Evolutionary conservation across 2,888 invertebrate species (phyloP).

Genomic region (Encarsia formosa): DNA sequence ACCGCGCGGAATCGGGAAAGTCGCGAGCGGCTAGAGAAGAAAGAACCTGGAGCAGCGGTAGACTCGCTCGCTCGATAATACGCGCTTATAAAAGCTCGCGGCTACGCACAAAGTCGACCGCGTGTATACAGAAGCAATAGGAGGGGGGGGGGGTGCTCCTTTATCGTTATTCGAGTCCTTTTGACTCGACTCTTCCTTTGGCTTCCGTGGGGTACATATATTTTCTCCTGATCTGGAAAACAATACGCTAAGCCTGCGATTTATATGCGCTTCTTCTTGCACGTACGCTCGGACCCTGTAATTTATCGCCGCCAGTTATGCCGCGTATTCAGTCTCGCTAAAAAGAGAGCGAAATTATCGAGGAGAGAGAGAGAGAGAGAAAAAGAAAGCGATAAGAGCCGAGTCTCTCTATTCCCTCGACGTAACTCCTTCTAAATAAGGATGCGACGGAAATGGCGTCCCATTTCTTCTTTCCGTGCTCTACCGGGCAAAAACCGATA

Average conservation of each 20-base stretch:
- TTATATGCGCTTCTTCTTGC: slow-evolving; percentile 50
- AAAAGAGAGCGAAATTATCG: no score
- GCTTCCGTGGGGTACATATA: slow-evolving; percentile 41
- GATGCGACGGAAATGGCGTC: slow-evolving; percentile 46
- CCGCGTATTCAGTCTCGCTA: no score
- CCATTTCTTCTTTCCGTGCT: slow-evolving; percentile 39
- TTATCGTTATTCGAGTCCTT: slow-evolving; percentile 34
- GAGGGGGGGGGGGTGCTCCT: slow-evolving; percentile 15
- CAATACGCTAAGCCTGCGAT: slow-evolving; percentile 49
- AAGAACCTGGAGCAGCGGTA: no score
- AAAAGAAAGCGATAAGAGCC: slow-evolving; percentile 6
- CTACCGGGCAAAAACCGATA: slow-evolving; percentile 16
- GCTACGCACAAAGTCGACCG: slow-evolving; percentile 34
- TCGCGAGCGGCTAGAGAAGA: slow-evolving; percentile 1
- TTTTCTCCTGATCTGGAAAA: slow-evolving; percentile 52
- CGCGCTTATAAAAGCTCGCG: slow-evolving; percentile 16
- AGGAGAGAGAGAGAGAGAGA: slow-evolving; percentile 1
- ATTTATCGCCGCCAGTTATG: no score
- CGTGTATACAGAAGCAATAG: not conserved
- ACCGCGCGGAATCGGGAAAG: not conserved
- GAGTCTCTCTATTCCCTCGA: slow-evolving; percentile 32
- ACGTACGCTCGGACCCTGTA: no score
- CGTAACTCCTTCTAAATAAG: slow-evolving; percentile 46
- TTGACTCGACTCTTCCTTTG: slow-evolving; percentile 12
- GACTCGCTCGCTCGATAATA: slow-evolving; percentile 9